Evolutionary conservation across 2,797 vertebrate species (phyloP), one percentile per base, ranked within the genome.

Genomic region (Bovichtus variegatus): DNA sequence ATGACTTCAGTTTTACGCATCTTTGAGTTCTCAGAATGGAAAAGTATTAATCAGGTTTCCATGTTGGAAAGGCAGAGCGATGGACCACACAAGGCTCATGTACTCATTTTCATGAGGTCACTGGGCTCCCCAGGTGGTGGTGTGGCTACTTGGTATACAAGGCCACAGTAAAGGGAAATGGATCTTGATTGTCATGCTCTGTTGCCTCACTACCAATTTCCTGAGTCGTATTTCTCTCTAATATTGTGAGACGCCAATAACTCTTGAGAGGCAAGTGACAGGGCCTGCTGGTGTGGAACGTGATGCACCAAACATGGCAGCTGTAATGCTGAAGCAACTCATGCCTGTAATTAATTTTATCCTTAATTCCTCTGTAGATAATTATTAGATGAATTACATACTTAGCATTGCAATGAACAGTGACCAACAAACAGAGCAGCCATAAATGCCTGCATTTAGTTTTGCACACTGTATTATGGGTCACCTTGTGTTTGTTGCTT

Each of bases 311-410:
- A 93, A 94, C 89, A 91, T 71, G 47, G 92, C 82, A 92, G 85
- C 85, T 27, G 74, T 72, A 84, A 76, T 91, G 80, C 87, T 88
- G 80, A 91, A 96, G 91, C 91, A 94, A 86, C 93, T 95, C 93
- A 94, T 92, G 92, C 94, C 84, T 96, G 90, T 95, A 95, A 96
- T 96, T 95, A 93, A 95, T 93, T 94, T 94, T 94, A 83, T 94
- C 92, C 91, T 95, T 94, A 95, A 95, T 94, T 92, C 82, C 60
- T 86, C 34, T 90, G 91, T 93, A 92, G 92, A 89, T 94, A 94
- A 94, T 92, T 90, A 87, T 90, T 89, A 91, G 88, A 78, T 91
- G 78, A 89, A 91, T 85, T 76, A 82, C 49, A 60, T 59, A 31
- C 34, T 72, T 12, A 34, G 18, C 21, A 51, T 25, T 27, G 54